Percentiles rank a stretch among this genome's conserved stretches.
Evolutionary conservation across 2,888 invertebrate species (phyloP).

Genomic region (Lacanobia oleracea): DNA sequence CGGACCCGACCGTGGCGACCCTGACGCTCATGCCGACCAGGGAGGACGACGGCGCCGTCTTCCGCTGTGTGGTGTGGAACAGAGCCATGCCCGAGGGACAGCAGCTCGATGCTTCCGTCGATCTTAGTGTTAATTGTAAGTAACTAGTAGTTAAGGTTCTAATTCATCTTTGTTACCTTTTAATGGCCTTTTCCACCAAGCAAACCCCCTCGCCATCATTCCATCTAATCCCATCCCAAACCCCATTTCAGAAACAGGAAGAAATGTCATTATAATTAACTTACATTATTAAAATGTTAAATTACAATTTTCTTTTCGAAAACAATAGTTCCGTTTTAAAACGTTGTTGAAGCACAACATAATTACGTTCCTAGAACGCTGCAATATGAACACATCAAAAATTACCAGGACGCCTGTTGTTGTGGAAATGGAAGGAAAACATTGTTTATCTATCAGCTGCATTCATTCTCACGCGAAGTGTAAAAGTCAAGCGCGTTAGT

Average conservation of each 20-base stretch:
- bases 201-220: no score
- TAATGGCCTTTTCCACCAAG: neutral
- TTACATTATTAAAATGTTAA: neutral
- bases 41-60: slow-evolving; percentile 96
- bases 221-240: no score
- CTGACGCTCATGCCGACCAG: slow-evolving; percentile 94
- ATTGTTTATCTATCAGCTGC: slow-evolving; percentile 52
- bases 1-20: slow-evolving; percentile 94
- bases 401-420: slow-evolving; percentile 31
- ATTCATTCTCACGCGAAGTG: slow-evolving; percentile 57
- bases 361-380: slow-evolving; percentile 34
- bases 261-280: neutral
- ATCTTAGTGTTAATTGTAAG: slow-evolving; percentile 97
- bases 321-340: neutral
- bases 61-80: slow-evolving; percentile 97
- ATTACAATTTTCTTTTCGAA: neutral
- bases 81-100: slow-evolving; percentile 96
- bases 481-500: slow-evolving; percentile 46
- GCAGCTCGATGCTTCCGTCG: slow-evolving; percentile 94
- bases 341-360: neutral
- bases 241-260: neutral
- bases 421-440: slow-evolving; percentile 56
- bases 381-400: slow-evolving; percentile 42
- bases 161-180: neutral
- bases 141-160: slow-evolving; percentile 73